phyloP scores from a whole-genome alignment of 2,113 vertebrate genomes.

The Anhinga anhinga region DNA sequence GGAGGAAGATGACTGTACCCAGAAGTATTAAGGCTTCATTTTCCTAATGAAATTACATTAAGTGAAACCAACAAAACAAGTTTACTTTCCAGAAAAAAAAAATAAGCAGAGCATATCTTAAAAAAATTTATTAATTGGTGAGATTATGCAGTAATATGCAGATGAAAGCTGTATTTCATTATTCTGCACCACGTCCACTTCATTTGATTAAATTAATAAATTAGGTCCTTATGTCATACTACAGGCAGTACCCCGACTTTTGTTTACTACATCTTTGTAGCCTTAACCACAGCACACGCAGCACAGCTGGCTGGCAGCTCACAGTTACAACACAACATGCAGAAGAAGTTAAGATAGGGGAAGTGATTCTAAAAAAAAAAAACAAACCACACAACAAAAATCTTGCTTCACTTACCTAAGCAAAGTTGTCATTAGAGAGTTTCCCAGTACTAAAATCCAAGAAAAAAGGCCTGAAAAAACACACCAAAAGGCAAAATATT shows the following conservation, averaged over 20 bases:
- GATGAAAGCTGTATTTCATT: constrained; percentile 5
- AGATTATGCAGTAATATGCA: neutral
- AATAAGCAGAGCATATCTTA: neutral
- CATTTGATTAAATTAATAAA: constrained; percentile 34
- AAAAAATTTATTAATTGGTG: neutral
- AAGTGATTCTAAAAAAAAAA: constrained; percentile 5
- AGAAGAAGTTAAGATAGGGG: constrained; percentile 17
- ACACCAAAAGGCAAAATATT: neutral
- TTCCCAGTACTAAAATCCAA: constrained; percentile 50
- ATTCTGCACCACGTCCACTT: neutral
- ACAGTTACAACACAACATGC: neutral
- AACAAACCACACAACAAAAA: neutral
- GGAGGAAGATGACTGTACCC: too few relatives aligned
- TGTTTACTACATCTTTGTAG: constrained; percentile 39
- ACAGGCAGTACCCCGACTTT: neutral
- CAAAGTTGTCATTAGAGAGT: constrained; percentile 26
- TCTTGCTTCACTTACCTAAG: constrained; percentile 58
- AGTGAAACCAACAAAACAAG: neutral
- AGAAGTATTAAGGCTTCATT: neutral
- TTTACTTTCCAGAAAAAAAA: neutral
- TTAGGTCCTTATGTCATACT: neutral
- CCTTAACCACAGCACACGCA: constrained; percentile 20
- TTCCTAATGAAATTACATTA: neutral
- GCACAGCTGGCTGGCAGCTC: constrained; percentile 42
- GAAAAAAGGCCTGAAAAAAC: neutral